Evolutionary conservation across 2,797 vertebrate genomes (phyloP).

Genomic region (Gymnodraco acuticeps): DNA sequence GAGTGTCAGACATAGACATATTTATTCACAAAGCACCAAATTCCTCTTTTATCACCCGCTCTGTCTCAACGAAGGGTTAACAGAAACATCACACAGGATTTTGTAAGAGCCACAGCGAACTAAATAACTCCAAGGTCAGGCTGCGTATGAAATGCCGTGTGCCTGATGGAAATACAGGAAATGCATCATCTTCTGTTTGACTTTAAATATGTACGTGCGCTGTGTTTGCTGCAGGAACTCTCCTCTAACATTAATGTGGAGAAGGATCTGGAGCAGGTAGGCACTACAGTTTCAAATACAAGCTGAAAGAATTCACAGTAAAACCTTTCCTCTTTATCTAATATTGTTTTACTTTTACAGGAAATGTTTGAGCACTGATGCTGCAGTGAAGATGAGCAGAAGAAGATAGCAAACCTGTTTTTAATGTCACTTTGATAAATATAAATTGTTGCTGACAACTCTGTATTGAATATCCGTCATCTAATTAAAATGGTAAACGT

Average conservation of each 20-base stretch:
- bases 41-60: conserved; percentile 41
- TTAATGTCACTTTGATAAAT: conserved; percentile 15
- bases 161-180: background rate
- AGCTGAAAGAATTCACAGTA: conserved; percentile 11
- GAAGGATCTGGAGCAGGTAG: conserved; percentile 79
- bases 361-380: conserved; percentile 65
- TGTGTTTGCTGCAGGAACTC: conserved; percentile 63
- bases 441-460: conserved; percentile 19
- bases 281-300: background rate
- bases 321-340: background rate
- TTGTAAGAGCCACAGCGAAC: conserved; percentile 33
- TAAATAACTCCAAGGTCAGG: conserved; percentile 44
- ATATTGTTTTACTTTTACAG: conserved; percentile 50
- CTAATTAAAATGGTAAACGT: conserved; percentile 30
- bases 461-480: conserved; percentile 18
- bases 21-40: conserved; percentile 12
- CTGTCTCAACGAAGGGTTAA: too few species aligned
- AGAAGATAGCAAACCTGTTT: conserved; percentile 8
- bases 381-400: conserved; percentile 23
- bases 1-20: too few species aligned
- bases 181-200: background rate
- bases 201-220: conserved; percentile 19
- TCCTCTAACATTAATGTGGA: conserved; percentile 64
- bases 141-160: background rate
- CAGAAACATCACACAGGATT: conserved; percentile 44